Base-by-base conservation (phyloP, 2,888 invertebrate species). In the Augiades crinisus region DNA sequence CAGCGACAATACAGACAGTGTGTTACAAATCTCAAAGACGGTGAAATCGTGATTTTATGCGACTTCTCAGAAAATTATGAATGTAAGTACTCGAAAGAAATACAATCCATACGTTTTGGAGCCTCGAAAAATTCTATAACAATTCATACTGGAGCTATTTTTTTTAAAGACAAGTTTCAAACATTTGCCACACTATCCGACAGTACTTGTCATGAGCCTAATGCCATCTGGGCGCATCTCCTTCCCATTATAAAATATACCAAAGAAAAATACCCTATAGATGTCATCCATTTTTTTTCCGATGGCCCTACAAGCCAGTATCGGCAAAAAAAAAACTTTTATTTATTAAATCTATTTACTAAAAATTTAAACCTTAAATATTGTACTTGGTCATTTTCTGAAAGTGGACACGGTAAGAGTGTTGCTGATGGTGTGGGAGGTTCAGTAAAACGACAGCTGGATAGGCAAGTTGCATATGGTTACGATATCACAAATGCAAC, bases 291-390 rank as follows among this genome's bases (percentile, higher is more conserved):
- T 55, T 60, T 59, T 47, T 63, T 53, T 43, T 65, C 64, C 3
- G 64, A 67, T 43, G 65, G 64, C 4, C 68, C 66, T 6, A 54
- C 43, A 5, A 52, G 49, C 1, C 63, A 68, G 47, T 64, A 64
- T 37, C 50, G 62, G 10, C 62, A 64, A 44, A 65, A 67, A 43
- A 59, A 60, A 44, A 60, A 58, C 47, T 65, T 65, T 53, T 59
- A n/a, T 47, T 52, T 64, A 1, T 27, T 58, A 0, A 55, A 46
- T 38, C 30, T 55, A 17, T 61, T 62, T 36, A 56, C 58, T 21
- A 50, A 59, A 51, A n/a, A n/a, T n/a, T 37, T 60, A 12, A 54
- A 50, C 5, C 27, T 62, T 2, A 27, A 53, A 2, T 62, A 55
- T 14, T 49, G 54, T 0, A 67, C 64, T 1, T 65, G 63, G 63